Base-by-base conservation (phyloP, 2,888 invertebrate species). In the Papilio gigon region DNA sequence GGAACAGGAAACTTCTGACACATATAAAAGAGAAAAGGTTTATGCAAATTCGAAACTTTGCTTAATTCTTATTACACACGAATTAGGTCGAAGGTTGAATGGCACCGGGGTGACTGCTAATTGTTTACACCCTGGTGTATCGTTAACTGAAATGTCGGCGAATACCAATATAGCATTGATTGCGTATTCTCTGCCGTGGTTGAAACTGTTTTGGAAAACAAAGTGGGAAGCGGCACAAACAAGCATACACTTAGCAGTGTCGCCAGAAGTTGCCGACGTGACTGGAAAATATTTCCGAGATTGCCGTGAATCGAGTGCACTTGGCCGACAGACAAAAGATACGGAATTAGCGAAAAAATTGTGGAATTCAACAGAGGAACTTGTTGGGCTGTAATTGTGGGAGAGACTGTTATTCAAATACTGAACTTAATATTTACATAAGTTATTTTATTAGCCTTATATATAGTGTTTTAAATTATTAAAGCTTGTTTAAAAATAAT, bases 91-190 rank as follows among this genome's bases (percentile, higher is more conserved):
- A 66, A 92, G 94, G 65, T 83, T 97, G 63, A 93, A 95, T 79
- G 95, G 94, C 3, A 93, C 95, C 1, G 94, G 94, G 22, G 94
- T 97, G 0, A 96, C 96, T 0, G 95, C 93, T 0, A 97, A 97
- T 81, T 95, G 95, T 76, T 87, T 97, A 65, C 97, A 97, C 88
- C 97, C 97, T 0, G 97, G 97, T 33, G 92, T 95, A 85, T 95
- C 97, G 44, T 93, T 94, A 75, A 95, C 95, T 0, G 75, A 81
- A 11, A 77, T 96, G 50, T 93, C 95, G 93, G 88, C 94, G 61
- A 93, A 93, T 14, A 50, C 77, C 17, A 72, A 80, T 64, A 42
- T 67, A 2, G 56, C 68, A 2, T 74, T 78, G 40, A 25, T 76
- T 0, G 78, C 72, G 71, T 67, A 83, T 72, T 64, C 94, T 92